Base-by-base conservation (phyloP, 2,888 invertebrate genomes). In the Phragmatobia fuliginosa region DNA sequence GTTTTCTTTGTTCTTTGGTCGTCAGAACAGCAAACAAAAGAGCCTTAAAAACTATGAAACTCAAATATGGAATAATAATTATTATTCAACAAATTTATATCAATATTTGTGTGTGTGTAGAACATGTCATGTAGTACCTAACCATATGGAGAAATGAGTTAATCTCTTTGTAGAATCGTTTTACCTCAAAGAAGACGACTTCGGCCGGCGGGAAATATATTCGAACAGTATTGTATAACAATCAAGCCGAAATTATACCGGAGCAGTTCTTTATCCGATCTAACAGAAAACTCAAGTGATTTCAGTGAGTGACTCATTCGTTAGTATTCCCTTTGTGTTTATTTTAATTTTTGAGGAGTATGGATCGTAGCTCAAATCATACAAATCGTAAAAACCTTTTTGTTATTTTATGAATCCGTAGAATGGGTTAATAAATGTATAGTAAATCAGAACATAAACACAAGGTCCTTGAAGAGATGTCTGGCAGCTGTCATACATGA, bases 151-250 rank as follows among this genome's bases (percentile, higher is more conserved):
- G 18, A 38, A 36, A 21, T 56, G 38, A 11, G 14, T n/a, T 32
- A 38, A 18, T 33, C 31, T 67, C 25, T 49, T 52, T n/a, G 2
- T 68, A 82, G 81, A 71, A 71, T 75, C 69, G 49, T 68, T 74
- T 62, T 73, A 79, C 74, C 82, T 67, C 85, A 87, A 59, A 91
- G 86, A 81, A 89, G 87, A 83, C 89, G 87, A 82, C 80, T 82
- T 64, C 83, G 83, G 49, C 83, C 84, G 11, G 77, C 84, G 68
- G 85, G 86, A 63, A 89, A 87, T 79, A 86, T 91, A 69, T 87
- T 87, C 66, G 93, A 94, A 79, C 89, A 90, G 64, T 94, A 94
- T 81, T 92, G 88, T 75, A 94, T 94, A 77, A 92, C 91, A n/a
- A 93, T 94, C 75, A 91, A 91, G 72, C 94, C 94, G 8, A 92